Evolutionary conservation across 1,140 invertebrate genomes (phyloP).

Genomic region (Sesamia nonagrioides): DNA sequence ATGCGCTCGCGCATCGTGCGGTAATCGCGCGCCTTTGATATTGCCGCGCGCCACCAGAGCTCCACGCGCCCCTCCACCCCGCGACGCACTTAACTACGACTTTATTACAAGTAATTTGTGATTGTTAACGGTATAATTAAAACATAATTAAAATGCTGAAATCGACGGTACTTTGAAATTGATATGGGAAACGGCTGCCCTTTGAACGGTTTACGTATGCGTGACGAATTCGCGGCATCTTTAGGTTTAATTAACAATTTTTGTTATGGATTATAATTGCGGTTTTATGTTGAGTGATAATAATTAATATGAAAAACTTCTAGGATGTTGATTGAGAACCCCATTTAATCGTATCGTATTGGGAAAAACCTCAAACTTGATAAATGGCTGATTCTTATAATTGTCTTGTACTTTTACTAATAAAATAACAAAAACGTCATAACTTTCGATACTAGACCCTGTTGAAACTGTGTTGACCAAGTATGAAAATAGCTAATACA

Average conservation of each 20-base stretch:
- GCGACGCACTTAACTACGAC: conserved; percentile 50
- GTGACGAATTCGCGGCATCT: conserved; percentile 26
- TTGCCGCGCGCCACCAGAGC: conserved; percentile 49
- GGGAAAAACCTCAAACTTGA: no score
- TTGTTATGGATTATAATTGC: background rate
- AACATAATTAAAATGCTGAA: conserved; percentile 49
- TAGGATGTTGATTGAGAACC: no score
- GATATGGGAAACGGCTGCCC: conserved; percentile 20
- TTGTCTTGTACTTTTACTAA: no score
- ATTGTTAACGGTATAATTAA: conserved; percentile 60
- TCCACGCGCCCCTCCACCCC: background rate
- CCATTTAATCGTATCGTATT: no score
- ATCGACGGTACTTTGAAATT: conserved; percentile 7
- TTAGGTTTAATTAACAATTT: conserved; percentile 11
- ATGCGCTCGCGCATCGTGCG: conserved; percentile 60
- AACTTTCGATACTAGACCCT: no score
- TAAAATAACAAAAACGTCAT: no score
- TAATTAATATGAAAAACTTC: no score
- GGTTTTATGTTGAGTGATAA: no score
- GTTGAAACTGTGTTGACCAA: no score
- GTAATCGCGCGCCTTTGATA: conserved; percentile 65
- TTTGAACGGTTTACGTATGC: conserved; percentile 7
- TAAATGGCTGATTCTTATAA: no score
- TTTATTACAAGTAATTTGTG: conserved; percentile 63
- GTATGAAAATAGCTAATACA: no score